Conservation (phyloP, 2,888 invertebrate species). For the Cabera pusaria region DNA sequence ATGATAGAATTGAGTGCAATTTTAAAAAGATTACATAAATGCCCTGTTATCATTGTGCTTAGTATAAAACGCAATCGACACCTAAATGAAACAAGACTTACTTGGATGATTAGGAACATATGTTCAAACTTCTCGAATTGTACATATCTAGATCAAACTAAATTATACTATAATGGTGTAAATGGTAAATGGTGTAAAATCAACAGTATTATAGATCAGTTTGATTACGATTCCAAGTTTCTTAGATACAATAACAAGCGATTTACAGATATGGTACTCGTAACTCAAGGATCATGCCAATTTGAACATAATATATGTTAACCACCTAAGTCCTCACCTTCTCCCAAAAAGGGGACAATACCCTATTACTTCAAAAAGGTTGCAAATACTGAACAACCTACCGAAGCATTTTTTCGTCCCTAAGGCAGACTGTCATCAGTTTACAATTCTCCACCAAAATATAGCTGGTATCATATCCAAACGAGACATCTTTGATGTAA, state of each 20-base stretch:
- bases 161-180: no score
- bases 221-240: no score
- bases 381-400: neutral
- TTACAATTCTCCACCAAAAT: constrained; percentile 11
- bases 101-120: constrained; percentile 5
- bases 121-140: constrained; percentile 6
- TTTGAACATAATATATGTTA: no score
- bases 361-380: constrained; percentile 2
- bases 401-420: neutral
- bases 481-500: constrained; percentile 8
- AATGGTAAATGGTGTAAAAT: no score
- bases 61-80: no score
- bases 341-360: neutral
- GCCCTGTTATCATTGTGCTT: constrained; percentile 3
- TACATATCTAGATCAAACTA: constrained; percentile 3
- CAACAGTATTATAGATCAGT: no score
- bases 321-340: no score
- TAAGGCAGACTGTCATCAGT: neutral
- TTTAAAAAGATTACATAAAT: constrained; percentile 1
- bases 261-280: no score
- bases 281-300: no score
- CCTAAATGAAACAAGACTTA: constrained; percentile 8
- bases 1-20: constrained; percentile 1
- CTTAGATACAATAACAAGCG: no score
- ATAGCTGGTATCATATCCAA: constrained; percentile 15